Base-by-base conservation (phyloP, 2,113 vertebrate species). In the Brachypodius melanocephalos region DNA sequence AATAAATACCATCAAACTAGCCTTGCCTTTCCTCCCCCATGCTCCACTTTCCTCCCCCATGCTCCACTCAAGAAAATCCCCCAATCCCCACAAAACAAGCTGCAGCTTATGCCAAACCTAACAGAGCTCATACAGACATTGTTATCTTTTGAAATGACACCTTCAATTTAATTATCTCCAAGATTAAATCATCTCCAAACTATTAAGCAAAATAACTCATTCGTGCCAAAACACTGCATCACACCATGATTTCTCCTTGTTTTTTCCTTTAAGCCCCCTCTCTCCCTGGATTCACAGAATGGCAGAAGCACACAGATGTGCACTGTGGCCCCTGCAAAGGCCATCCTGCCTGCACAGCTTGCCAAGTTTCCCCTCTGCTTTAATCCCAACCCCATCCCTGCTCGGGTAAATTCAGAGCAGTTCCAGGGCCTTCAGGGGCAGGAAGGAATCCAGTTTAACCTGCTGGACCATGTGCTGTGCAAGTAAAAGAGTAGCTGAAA, bases 131-230 rank as follows among this genome's bases (percentile, higher is more conserved):
- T 63, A 48, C 62, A 94, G 74, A 78, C 71, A 0, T 84, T 92
- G 93, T 94, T 96, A 93, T 96, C 95, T 96, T 94, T 94, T 73
- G 46, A 96, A 94, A 95, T 92, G 90, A 97, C 94, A 96, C 95
- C 92, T 97, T 94, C 91, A 93, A 96, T 96, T 96, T 95, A 94
- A 96, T 96, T 95, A 96, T 91, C 90, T 83, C 57, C 20, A 67
- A 89, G 88, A 96, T 97, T 96, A 96, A 97, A 96, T 96, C 95
- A 97, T 91, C 93, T 95, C 90, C 68, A 77, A 93, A 71, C 91
- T 94, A 96, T 93, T 94, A 94, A 94, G 93, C 74, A 92, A 95
- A 94, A 85, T 93, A 94, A 62, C 63, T 58, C 68, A 19, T 9
- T 26, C 8, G 18, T 94, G 96, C 94, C 96, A 96, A 94, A 96